phyloP scores from a whole-genome alignment of 2,113 vertebrate species.

The Picathartes gymnocephalus region DNA sequence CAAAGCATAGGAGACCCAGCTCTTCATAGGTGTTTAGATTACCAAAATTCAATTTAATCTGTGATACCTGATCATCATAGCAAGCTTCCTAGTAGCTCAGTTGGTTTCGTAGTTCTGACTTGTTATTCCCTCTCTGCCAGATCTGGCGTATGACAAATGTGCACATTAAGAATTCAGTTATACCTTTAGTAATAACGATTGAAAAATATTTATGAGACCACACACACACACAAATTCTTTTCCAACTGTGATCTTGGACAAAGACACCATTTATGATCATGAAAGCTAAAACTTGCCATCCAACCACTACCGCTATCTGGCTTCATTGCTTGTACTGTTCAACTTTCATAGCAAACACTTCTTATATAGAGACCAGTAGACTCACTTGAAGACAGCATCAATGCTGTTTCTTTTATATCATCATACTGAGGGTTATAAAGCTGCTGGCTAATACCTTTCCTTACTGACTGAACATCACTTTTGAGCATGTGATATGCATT shows the following conservation, averaged over 20 bases:
- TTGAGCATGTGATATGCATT: neutral
- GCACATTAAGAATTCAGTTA: neutral
- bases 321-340: neutral
- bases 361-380: neutral
- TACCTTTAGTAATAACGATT: neutral
- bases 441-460: neutral
- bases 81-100: neutral
- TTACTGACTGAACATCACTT: neutral
- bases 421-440: neutral
- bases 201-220: neutral
- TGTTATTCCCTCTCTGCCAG: neutral
- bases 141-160: neutral
- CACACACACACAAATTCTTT: neutral
- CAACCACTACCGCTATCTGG: neutral
- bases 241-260: neutral
- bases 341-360: neutral
- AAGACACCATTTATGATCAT: neutral
- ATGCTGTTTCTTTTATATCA: neutral
- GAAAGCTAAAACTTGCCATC: neutral
- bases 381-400: neutral
- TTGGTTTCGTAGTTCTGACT: neutral
- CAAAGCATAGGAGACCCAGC: neutral
- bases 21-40: neutral
- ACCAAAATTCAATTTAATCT: neutral
- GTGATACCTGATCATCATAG: neutral